These are phyloP conservation scores for Drosophila oshimai DNA, from an alignment of 1,140 invertebrate genomes.

Conservation along the genomic window DNA sequence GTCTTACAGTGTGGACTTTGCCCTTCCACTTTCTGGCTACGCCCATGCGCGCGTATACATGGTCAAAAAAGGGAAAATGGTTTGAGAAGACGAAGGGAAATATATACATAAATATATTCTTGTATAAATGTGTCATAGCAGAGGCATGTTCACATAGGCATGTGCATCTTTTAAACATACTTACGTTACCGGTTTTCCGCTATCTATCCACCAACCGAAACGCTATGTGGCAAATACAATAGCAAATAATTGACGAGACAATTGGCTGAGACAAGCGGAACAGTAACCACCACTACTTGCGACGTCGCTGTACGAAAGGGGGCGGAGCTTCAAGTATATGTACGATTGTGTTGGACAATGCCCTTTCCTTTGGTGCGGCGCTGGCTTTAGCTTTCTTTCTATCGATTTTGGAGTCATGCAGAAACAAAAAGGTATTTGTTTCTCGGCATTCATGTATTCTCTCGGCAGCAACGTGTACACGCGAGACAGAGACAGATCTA, in stretches of 20 bases:
- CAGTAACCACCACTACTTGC: constrained; percentile 54
- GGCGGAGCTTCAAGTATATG: constrained; percentile 52
- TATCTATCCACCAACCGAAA: constrained; percentile 53
- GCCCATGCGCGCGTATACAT: not conserved
- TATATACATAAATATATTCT: not conserved
- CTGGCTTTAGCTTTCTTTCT: constrained; percentile 3
- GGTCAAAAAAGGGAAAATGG: not conserved
- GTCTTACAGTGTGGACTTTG: not conserved
- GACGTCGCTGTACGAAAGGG: constrained; percentile 10
- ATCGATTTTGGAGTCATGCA: constrained; percentile 50
- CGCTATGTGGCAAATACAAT: constrained; percentile 48
- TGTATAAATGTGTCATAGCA: not conserved
- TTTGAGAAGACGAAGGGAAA: not conserved
- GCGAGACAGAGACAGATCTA: constrained; percentile 1
- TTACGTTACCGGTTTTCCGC: not conserved
- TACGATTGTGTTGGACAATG: constrained; percentile 55
- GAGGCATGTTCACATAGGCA: not conserved
- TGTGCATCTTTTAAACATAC: not conserved
- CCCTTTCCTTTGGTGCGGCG: no score
- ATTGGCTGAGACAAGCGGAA: constrained; percentile 61
- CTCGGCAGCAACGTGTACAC: not conserved
- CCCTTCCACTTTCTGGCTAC: not conserved
- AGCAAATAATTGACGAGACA: constrained; percentile 67
- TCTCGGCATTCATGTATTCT: constrained; percentile 5
- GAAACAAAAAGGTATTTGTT: constrained; percentile 48